Evolutionary conservation across 2,888 invertebrate species (phyloP), one percentile per base, ranked within the genome.

Genomic region (Drosophila algonquin): DNA sequence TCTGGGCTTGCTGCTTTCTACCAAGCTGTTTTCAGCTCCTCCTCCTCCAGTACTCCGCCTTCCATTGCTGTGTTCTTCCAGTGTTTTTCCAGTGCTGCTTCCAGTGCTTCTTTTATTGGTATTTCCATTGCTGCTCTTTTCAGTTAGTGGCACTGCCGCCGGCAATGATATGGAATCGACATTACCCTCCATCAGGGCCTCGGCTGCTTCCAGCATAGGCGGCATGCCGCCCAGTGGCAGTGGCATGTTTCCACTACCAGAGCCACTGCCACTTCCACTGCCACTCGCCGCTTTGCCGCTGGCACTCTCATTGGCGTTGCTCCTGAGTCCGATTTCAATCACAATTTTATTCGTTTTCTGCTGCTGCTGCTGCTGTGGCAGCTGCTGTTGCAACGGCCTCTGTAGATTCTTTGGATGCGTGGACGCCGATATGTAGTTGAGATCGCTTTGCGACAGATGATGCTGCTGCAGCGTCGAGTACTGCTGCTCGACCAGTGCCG

Each of bases 161-260:
- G 91, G 91, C 79, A 91, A 77, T 46, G 90, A 91, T 81, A 91
- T 91, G 52, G 91, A 91, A 63, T 91, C 91, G 35, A 91, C 86
- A 77, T 90, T 90, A 44, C 90, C 91, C 67, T 90, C 89, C 75
- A 90, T 85, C 56, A 91, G 73, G 45, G 91, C 91, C 61, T 80
- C 87, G 35, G 86, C 85, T 12, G 88, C 88, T 56, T 86, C 69
- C 48, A 84, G 63, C 70, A 86, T 79, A 44, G 76, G 83, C 8
- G 88, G 78, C 57, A 77, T 73, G 18, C 79, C 79, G 18, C 79
- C 79, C 45, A 59, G 64, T 59, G 40, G 45, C 45, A 59, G 64
- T 59, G 40, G 45, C 32, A 24, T 46, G 7, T 45, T 56, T 16
- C 44, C 52, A 32, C 30, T 44, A n/a, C 52, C 59, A 45, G 12